Base-by-base conservation (phyloP, 2,888 invertebrate genomes). In the Philonicus albiceps region DNA sequence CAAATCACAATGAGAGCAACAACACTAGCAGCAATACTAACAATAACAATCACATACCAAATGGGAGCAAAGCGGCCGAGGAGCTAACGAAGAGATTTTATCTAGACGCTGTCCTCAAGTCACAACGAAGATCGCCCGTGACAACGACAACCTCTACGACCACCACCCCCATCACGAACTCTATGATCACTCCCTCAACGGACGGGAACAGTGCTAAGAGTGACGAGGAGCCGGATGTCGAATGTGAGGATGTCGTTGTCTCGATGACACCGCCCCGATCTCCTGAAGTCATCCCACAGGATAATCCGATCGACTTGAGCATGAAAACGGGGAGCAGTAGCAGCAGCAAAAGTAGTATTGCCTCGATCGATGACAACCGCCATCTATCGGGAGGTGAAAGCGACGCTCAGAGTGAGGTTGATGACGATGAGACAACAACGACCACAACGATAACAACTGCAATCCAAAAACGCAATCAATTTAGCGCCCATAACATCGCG, bases 241-340 rank as follows among this genome's bases (percentile, higher is more conserved):
- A 93, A 76, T 92, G 93, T 0, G 89, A 90, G 86, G 92, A 92
- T 89, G 87, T 92, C 84, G 93, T 94, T 30, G 94, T 94, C 80
- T 93, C 94, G 1, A 94, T 94, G 90, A 92, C 93, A 0, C 94
- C 94, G 74, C 94, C 94, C 8, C 88, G 90, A 72, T 92, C 92
- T 4, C 94, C 94, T 3, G 83, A 64, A 0, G 64, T 22, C 27
- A 89, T 88, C 11, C 91, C 93, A 0, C 96, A 96, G 90, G 96
- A 96, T 88, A 95, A 95, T 90, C 97, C 97, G 1, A 96, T 97
- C 91, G 97, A 97, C 90, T 92, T 97, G 88, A 96, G 96, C 53
- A 95, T 96, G 93, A 96, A 95, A 90, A 94, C 95, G 0, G 93
- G 93, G 30, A 95, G 95, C 73, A 93, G 94, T 87, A 87, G 90